A percentile compares a stretch with the other conserved stretches of the same genome.
Evolutionary conservation across 2,113 vertebrate species (phyloP).

Genomic region (Shinisaurus crocodilurus): DNA sequence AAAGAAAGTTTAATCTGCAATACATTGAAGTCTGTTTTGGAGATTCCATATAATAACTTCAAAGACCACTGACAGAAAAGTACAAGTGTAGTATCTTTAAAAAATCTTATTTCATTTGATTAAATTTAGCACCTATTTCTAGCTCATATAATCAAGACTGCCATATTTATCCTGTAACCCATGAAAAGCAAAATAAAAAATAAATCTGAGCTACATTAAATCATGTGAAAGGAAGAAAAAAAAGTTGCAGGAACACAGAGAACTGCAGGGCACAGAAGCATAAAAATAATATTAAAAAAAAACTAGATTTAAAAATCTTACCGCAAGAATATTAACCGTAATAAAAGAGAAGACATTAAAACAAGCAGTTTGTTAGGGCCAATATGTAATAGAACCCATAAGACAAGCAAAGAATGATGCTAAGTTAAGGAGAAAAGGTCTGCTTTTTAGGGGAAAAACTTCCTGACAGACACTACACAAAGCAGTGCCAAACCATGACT

Average conservation of each 20-base stretch:
- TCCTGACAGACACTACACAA: slow-evolving; percentile 74
- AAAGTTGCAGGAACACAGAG: slow-evolving; percentile 49
- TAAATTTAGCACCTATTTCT: slow-evolving; percentile 48
- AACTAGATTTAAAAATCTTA: slow-evolving; percentile 74
- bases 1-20: slow-evolving; percentile 38
- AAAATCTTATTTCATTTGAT: slow-evolving; percentile 58
- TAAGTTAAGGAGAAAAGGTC: slow-evolving; percentile 66
- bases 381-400: slow-evolving; percentile 71
- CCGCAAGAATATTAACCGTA: slow-evolving; percentile 71
- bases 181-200: slow-evolving; percentile 46
- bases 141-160: slow-evolving; percentile 41
- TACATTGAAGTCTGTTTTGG: slow-evolving; percentile 36
- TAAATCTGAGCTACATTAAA: slow-evolving; percentile 44
- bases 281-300: slow-evolving; percentile 71
- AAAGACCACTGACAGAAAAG: slow-evolving; percentile 54
- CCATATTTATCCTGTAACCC: slow-evolving; percentile 54
- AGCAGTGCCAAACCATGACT: slow-evolving; percentile 61
- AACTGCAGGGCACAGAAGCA: slow-evolving; percentile 67
- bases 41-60: slow-evolving; percentile 58
- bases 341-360: slow-evolving; percentile 75
- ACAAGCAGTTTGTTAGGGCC: slow-evolving; percentile 71
- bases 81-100: slow-evolving; percentile 49
- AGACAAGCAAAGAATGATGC: slow-evolving; percentile 71
- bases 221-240: slow-evolving; percentile 46
- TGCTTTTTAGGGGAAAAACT: slow-evolving; percentile 64